Conservation (phyloP, 2,113 vertebrate genomes). For the Tringa solitaria region DNA sequence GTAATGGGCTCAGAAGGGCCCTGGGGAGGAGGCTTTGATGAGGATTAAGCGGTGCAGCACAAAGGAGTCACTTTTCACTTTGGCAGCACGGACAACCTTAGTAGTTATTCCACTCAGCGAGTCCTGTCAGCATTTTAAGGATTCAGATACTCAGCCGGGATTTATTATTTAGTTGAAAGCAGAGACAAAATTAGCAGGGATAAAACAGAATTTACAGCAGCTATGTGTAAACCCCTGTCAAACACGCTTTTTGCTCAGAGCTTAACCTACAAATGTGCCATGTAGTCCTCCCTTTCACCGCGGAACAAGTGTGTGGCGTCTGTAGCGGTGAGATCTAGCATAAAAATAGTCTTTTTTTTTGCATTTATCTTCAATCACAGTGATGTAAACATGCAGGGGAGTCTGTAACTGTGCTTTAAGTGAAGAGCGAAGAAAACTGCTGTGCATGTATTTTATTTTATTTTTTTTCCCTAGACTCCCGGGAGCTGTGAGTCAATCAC, state of each 20-base stretch:
- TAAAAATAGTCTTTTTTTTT: neutral
- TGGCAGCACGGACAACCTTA: neutral
- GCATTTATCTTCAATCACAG: neutral
- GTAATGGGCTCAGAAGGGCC: neutral
- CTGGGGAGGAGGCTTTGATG: neutral
- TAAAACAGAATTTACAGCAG: conserved; percentile 26
- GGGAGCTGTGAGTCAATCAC: conserved; percentile 25
- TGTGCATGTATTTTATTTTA: neutral
- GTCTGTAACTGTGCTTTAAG: neutral
- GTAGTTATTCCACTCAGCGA: neutral
- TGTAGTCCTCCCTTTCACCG: neutral
- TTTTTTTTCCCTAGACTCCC: neutral
- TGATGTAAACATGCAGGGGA: neutral
- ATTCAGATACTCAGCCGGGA: neutral
- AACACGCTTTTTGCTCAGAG: neutral
- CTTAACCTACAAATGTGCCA: conserved; percentile 15
- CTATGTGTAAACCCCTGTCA: neutral
- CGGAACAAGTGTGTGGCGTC: neutral
- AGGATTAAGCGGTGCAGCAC: neutral
- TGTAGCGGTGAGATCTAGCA: neutral
- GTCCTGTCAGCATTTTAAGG: neutral
- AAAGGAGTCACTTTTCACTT: neutral
- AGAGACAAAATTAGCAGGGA: conserved; percentile 7
- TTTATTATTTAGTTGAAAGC: conserved; percentile 15
- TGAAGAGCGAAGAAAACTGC: neutral